A percentile compares a stretch with the other conserved stretches of the same genome.
Conservation (phyloP, 2,797 vertebrate genomes). For the Brachyalestes nurse region DNA sequence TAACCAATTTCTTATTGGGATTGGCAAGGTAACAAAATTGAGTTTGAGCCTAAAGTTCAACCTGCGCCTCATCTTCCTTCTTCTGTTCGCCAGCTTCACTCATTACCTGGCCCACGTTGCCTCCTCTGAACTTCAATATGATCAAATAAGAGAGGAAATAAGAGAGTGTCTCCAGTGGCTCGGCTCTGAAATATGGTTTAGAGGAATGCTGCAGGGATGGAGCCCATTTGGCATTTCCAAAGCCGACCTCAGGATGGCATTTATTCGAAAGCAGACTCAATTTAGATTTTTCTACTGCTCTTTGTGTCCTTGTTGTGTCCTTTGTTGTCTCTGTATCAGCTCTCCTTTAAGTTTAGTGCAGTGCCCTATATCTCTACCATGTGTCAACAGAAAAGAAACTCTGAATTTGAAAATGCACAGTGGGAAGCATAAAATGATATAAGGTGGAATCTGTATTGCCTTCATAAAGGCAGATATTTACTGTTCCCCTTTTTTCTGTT, state of each 20-base stretch:
- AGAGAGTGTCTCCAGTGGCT: constrained; percentile 52
- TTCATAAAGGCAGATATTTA: neutral
- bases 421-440: neutral
- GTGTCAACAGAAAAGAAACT: neutral
- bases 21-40: constrained; percentile 52
- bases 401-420: neutral
- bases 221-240: constrained; percentile 47
- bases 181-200: constrained; percentile 46
- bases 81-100: constrained; percentile 32
- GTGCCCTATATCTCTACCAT: neutral
- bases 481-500: neutral
- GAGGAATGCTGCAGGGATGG: constrained; percentile 39
- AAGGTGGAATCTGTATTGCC: neutral
- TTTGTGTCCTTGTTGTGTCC: constrained; percentile 39
- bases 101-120: constrained; percentile 53
- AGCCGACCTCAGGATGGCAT: constrained; percentile 31
- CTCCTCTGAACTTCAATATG: constrained; percentile 54
- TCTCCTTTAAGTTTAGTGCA: neutral
- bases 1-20: constrained; percentile 52
- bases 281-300: constrained; percentile 42
- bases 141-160: constrained; percentile 57
- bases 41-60: constrained; percentile 59
- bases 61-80: constrained; percentile 38
- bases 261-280: constrained; percentile 50
- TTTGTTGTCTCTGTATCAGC: constrained; percentile 35